Percentiles rank a stretch among this genome's conserved stretches.
phyloP scores from a whole-genome alignment of 2,797 vertebrate species.

The Gadopsis bispinosus region DNA sequence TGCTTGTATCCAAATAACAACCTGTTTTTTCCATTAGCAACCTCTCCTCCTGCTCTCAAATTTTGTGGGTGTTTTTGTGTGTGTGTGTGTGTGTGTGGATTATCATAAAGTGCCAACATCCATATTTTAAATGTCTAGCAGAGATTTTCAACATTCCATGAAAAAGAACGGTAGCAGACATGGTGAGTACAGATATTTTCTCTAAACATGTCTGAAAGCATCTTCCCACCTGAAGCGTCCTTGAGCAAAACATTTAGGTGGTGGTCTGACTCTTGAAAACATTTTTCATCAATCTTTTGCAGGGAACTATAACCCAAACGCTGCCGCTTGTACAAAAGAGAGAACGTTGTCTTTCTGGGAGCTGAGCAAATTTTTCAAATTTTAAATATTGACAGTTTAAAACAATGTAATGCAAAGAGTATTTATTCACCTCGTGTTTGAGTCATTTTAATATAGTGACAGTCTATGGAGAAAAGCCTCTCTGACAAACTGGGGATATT shows the following conservation, averaged over 20 bases:
- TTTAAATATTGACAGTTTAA: no score
- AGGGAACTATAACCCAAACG: not conserved
- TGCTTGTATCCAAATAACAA: slow-evolving; percentile 64
- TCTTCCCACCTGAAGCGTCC: not conserved
- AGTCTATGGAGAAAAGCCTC: not conserved
- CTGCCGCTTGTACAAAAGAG: not conserved
- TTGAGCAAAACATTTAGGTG: slow-evolving; percentile 1
- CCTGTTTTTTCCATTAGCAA: slow-evolving; percentile 74
- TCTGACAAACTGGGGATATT: not conserved
- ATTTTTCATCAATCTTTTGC: not conserved
- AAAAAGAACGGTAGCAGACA: slow-evolving; percentile 1
- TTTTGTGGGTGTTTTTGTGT: not conserved
- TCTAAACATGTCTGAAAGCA: not conserved
- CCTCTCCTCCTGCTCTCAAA: slow-evolving; percentile 28
- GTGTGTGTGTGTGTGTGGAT: not conserved
- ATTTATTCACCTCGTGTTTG: not conserved
- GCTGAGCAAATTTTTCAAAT: not conserved
- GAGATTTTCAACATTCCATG: slow-evolving; percentile 21
- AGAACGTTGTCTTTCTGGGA: not conserved
- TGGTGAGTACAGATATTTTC: not conserved
- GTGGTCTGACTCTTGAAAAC: not conserved
- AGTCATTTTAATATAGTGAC: not conserved
- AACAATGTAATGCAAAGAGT: not conserved
- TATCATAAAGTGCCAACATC: slow-evolving; percentile 34
- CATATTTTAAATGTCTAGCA: slow-evolving; percentile 55